Evolutionary conservation across 1,140 invertebrate species (phyloP), one percentile per base, ranked within the genome.

Genomic region (Procambarus virginalis): DNA sequence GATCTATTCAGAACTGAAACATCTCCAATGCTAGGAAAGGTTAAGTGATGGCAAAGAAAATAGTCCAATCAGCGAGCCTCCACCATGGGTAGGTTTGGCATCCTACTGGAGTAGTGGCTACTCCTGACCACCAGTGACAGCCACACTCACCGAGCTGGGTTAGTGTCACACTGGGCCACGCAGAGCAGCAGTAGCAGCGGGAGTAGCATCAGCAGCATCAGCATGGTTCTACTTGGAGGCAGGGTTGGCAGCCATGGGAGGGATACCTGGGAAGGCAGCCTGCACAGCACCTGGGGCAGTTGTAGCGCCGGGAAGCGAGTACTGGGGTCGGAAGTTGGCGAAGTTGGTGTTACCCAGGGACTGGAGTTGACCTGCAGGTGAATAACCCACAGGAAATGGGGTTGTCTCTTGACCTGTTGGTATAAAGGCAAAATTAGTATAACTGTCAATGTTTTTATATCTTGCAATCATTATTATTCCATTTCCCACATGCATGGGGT

Each of bases 321-420:
- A 98, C 95, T 97, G 97, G 93, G 97, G 97, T 94, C 97, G 96
- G 94, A 97, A 97, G 94, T 97, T 97, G 91, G 96, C 96, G 94
- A 98, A 97, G 94, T 97, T 97, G 75, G 96, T 96, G 75, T 96
- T 96, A 48, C 96, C 95, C 20, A 96, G 96, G 12, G 95, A 94
- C 46, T 96, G 95, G 91, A 97, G 94, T 89, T 96, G 95, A 64
- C 95, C 95, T 45, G 86, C 77, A 46, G 96, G 94, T 92, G 95
- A 95, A 93, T 97, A 97, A 51, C 97, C 97, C 91, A 95, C 94
- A 2, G 97, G 97, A 94, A 97, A 97, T 94, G 97, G 96, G 85
- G 95, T 94, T 4, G 92, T 85, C 49, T 89, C 70, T 20, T 81
- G 75, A 95, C 96, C 96, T 93, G 95, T 64, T 14, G 17, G 60